phyloP scores from a whole-genome alignment of 1,140 invertebrate genomes.

The Lerema accius region DNA sequence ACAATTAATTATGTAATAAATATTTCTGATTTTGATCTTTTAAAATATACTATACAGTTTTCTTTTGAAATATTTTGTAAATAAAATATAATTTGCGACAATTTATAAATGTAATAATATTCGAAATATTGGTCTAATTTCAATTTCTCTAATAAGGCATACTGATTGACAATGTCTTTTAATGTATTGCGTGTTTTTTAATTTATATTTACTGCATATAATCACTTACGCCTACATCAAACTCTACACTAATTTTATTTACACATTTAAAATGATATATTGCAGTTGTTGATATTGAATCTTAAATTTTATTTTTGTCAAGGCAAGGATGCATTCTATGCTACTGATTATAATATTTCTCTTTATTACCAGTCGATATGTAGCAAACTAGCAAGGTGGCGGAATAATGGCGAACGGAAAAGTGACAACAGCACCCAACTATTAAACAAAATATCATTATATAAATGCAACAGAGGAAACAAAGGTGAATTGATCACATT shows the following conservation, averaged over 20 bases:
- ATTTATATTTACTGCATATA: constrained; percentile 40
- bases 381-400: constrained; percentile 32
- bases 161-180: constrained; percentile 42
- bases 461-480: constrained; percentile 11
- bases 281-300: constrained; percentile 37
- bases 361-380: constrained; percentile 41
- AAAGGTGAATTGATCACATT: not conserved
- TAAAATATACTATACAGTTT: too few species aligned
- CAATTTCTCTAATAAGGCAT: constrained; percentile 58
- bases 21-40: too few species aligned
- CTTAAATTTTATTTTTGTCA: constrained; percentile 23
- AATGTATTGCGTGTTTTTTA: constrained; percentile 30
- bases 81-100: constrained; percentile 33
- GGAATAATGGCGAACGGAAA: not conserved
- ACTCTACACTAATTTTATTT: constrained; percentile 41
- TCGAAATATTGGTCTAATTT: constrained; percentile 40
- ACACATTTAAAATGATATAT: constrained; percentile 37
- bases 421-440: constrained; percentile 15
- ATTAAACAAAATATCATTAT: constrained; percentile 6
- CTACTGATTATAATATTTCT: constrained; percentile 39
- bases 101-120: constrained; percentile 19
- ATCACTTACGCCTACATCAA: constrained; percentile 35
- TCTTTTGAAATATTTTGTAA: constrained; percentile 36
- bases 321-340: constrained; percentile 69
- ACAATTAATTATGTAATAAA: too few species aligned